These are phyloP conservation scores for Drosophila nigritarsus DNA, from an alignment of 2,888 invertebrate species.

Conservation along the genomic window DNA sequence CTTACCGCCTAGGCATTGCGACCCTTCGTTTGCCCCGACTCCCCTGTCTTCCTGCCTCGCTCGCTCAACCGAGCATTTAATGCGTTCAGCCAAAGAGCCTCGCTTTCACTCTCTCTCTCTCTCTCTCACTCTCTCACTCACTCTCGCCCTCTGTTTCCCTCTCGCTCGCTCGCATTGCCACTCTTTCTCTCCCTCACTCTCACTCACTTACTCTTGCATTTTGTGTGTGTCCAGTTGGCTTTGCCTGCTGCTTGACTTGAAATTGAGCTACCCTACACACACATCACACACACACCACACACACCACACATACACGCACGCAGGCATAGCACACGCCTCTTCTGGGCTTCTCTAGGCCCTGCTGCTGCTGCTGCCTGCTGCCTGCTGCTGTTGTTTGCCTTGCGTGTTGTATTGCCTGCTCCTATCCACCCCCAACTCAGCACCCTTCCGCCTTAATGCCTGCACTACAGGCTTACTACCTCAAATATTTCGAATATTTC, in stretches of 20 bases:
- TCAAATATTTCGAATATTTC: conserved; percentile 70
- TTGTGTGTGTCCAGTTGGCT: conserved; percentile 37
- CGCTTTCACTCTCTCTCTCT: conserved; percentile 4
- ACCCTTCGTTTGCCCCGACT: conserved; percentile 24
- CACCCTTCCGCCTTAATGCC: not conserved
- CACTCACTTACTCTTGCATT: conserved; percentile 8
- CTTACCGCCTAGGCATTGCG: conserved; percentile 49
- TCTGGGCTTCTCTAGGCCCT: conserved; percentile 49
- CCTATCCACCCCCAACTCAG: not conserved
- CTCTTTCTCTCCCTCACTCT: conserved; percentile 2
- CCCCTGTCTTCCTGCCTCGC: conserved; percentile 14
- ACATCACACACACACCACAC: conserved; percentile 18
- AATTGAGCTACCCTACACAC: conserved; percentile 64
- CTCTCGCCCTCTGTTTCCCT: conserved; percentile 1
- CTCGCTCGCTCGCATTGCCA: not conserved
- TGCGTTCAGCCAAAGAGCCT: conserved; percentile 55
- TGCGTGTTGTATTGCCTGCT: conserved; percentile 42
- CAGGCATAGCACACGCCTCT: conserved; percentile 53
- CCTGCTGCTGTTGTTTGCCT: conserved; percentile 25
- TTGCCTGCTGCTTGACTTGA: conserved; percentile 67
- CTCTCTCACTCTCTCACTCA: not conserved
- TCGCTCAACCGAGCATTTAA: conserved; percentile 53
- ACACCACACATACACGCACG: conserved; percentile 16
- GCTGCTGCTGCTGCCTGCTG: conserved; percentile 12
- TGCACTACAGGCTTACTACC: conserved; percentile 9